Evolutionary conservation across 64 coral and sea anemone genomes (phyloP), one percentile per base, ranked within the genome.

Genomic region (Actinia tenebrosa): DNA sequence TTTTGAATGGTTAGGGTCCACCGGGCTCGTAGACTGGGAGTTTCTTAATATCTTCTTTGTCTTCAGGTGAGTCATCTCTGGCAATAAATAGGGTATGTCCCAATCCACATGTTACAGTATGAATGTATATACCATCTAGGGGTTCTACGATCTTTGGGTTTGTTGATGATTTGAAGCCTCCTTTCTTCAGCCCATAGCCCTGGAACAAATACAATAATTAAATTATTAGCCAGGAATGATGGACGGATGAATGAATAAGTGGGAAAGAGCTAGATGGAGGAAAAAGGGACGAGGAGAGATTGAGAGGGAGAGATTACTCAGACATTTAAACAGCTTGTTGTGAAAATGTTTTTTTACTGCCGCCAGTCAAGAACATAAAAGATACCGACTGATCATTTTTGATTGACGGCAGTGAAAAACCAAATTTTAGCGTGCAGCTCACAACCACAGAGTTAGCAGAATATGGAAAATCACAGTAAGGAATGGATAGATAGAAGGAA

Each of bases 111-210:
- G 91, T 77, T 6, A 97, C 91, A 8, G 86, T 77, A 55, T 97
- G 85, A 4, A 97, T 88, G 54, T 93, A 97, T 53, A 97, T 86
- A 11, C 89, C 94, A 62, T 97, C 94, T 47, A 97, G 60, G 42
- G 94, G 91, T 37, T 97, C 94, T 10, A 97, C 94, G 45, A 97
- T 97, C 82, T 97, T 93, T 2, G 94, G 91, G 7, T 72, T 85
- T 6, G 91, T 90, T 20, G 94, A 97, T 1, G 94, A 97, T 54
- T 96, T 96, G 20, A 86, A 87, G 4, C 91, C 91, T 10, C 94
- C 94, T 80, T 93, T 97, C 85, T 88, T 97, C 61, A 97, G 86
- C 16, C 94, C 94, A 66, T 97, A 93, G 7, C 94, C 94, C 94
- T 97, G 63, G 14, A 3, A 69, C 18, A 20, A 22, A 69, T 5